These are phyloP conservation scores for Mimas tiliae DNA, from an alignment of 2,888 invertebrate genomes.

Conservation along the genomic window DNA sequence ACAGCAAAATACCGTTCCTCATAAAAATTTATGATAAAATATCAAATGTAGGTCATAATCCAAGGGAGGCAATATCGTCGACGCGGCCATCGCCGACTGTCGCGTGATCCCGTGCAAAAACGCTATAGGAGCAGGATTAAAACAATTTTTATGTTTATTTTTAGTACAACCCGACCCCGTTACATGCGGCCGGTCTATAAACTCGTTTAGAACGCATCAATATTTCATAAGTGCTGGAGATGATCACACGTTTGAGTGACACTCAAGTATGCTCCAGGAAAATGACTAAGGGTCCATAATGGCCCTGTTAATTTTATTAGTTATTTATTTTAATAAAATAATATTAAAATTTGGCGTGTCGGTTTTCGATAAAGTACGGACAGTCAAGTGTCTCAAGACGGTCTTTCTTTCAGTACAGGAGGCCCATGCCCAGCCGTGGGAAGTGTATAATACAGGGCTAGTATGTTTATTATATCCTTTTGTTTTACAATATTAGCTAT, in stretches of 20 bases:
- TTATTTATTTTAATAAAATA: background rate
- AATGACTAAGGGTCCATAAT: constrained; percentile 8
- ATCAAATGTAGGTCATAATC: constrained; percentile 58
- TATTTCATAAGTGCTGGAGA: constrained; percentile 56
- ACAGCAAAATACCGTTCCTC: constrained; percentile 43
- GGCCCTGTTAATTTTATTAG: background rate
- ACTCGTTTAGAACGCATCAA: constrained; percentile 52
- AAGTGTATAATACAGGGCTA: no score
- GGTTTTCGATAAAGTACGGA: background rate
- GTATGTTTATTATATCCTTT: no score
- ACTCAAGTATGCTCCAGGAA: constrained; percentile 22
- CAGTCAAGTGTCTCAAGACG: no score
- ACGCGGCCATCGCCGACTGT: constrained; percentile 43
- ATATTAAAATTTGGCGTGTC: background rate
- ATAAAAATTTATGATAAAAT: constrained; percentile 45
- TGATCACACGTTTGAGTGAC: constrained; percentile 51
- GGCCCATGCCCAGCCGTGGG: no score
- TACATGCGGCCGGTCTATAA: constrained; percentile 58
- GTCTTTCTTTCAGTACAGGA: no score
- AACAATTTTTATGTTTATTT: constrained; percentile 63
- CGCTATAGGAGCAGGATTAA: constrained; percentile 55
- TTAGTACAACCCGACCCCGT: constrained; percentile 61
- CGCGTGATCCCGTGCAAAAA: constrained; percentile 56
- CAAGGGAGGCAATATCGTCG: constrained; percentile 54
- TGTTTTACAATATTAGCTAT: no score